Evolutionary conservation across 2,888 invertebrate species (phyloP).

Genomic region (Cerastoderma edule): DNA sequence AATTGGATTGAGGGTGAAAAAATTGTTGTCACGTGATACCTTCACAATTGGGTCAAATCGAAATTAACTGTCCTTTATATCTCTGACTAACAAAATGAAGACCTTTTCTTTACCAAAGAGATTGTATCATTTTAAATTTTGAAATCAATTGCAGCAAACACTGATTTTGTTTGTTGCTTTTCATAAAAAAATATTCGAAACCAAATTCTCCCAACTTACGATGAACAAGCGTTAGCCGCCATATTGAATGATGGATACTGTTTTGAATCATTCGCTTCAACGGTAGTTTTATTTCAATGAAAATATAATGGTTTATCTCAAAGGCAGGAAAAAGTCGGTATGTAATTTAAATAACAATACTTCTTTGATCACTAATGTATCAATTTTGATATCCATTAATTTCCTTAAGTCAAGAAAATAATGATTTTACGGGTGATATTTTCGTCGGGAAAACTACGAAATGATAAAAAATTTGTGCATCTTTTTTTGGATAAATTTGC

Average conservation of each 20-base stretch:
- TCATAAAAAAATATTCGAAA: constrained; percentile 25
- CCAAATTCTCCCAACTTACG: constrained; percentile 74
- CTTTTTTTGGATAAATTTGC: neutral
- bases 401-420: constrained; percentile 24
- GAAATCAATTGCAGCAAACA: neutral
- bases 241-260: constrained; percentile 68
- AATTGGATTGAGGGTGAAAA: constrained; percentile 69
- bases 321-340: constrained; percentile 55
- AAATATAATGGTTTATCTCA: constrained; percentile 62
- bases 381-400: constrained; percentile 33
- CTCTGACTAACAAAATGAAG: too few species aligned
- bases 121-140: too few species aligned
- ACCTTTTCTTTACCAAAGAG: too few species aligned
- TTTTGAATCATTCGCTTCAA: constrained; percentile 55
- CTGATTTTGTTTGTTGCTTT: too few species aligned
- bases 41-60: neutral
- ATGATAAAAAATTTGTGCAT: neutral
- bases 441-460: constrained; percentile 7
- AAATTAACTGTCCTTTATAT: neutral
- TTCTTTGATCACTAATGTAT: constrained; percentile 26
- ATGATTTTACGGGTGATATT: constrained; percentile 9
- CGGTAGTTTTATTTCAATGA: constrained; percentile 39
- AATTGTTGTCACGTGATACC: constrained; percentile 51
- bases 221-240: constrained; percentile 74
- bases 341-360: constrained; percentile 31